A percentile compares a stretch with the other conserved stretches of the same genome.
Evolutionary conservation across 2,797 vertebrate genomes (phyloP).

Genomic region (Falco rusticolus): DNA sequence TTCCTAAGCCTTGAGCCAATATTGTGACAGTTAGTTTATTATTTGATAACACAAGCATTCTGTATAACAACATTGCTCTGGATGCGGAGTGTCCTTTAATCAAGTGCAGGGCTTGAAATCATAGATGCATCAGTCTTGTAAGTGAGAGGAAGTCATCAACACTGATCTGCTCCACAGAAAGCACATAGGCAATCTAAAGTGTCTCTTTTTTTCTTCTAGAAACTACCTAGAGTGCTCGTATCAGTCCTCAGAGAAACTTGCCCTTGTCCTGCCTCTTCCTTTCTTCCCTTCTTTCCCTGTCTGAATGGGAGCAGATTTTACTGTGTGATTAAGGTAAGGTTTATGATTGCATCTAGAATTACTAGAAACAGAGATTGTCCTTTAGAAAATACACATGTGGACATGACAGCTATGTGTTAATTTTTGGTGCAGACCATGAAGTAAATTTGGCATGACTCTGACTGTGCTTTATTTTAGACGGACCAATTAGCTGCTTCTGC

Average conservation of each 20-base stretch:
- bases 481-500: not conserved
- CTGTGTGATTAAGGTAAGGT: not conserved
- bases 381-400: not conserved
- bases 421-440: not conserved
- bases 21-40: slow-evolving; percentile 87
- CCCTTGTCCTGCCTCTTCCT: not conserved
- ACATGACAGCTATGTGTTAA: not conserved
- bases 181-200: not conserved
- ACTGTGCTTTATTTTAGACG: not conserved
- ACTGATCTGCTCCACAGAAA: not conserved
- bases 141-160: not conserved
- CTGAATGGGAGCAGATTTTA: not conserved
- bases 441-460: not conserved
- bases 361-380: not conserved
- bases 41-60: slow-evolving; percentile 81
- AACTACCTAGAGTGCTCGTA: not conserved
- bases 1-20: slow-evolving; percentile 70
- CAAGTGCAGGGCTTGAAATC: not conserved
- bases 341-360: not conserved
- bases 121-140: not conserved
- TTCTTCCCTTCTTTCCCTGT: not conserved
- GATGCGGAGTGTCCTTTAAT: slow-evolving; percentile 44
- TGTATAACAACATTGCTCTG: slow-evolving; percentile 62
- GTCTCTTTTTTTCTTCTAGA: not conserved
- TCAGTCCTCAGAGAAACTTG: not conserved